Evolutionary conservation across 2,113 vertebrate species (phyloP).

Genomic region (Heliornis fulica): DNA sequence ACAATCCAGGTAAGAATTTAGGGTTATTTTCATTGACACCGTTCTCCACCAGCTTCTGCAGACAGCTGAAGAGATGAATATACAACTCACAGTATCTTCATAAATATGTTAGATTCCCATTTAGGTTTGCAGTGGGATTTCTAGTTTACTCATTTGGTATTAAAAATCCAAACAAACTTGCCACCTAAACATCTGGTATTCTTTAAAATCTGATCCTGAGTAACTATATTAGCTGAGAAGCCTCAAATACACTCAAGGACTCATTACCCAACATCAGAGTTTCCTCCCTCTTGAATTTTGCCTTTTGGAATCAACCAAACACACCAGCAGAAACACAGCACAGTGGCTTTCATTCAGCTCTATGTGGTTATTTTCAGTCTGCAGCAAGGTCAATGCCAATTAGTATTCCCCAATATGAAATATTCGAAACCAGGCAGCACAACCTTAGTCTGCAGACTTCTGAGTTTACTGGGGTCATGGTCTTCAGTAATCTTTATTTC

Average conservation of each 20-base stretch:
- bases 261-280: background rate
- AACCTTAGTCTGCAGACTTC: background rate
- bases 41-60: background rate
- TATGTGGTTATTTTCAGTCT: background rate
- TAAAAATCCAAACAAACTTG: accelerated
- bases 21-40: background rate
- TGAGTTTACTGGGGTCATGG: background rate
- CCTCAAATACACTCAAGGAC: background rate
- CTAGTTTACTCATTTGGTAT: background rate
- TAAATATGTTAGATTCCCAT: background rate
- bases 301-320: background rate
- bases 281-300: background rate
- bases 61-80: background rate
- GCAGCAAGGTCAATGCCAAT: background rate
- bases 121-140: background rate
- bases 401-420: background rate
- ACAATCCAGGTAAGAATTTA: background rate
- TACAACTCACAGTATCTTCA: background rate
- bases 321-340: background rate
- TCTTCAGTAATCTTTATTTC: background rate
- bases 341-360: background rate
- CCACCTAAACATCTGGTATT: background rate
- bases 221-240: background rate
- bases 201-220: background rate
- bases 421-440: background rate